These are phyloP conservation scores for Calyptomena viridis DNA, from an alignment of 2,113 vertebrate genomes.

Conservation along the genomic window DNA sequence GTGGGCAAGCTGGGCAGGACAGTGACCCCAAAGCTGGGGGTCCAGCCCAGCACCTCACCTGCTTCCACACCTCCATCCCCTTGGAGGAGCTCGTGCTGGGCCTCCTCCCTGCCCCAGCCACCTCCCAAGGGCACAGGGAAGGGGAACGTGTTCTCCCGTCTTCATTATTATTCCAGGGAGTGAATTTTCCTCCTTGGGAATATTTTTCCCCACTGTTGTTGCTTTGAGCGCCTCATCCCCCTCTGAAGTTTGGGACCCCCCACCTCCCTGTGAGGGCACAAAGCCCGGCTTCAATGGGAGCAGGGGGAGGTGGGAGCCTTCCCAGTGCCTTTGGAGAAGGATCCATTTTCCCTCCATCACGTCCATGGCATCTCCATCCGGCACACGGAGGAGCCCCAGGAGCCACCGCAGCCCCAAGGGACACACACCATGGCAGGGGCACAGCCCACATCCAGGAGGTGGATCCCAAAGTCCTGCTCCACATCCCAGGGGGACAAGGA, in stretches of 20 bases:
- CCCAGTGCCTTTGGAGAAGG: not conserved
- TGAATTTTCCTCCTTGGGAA: not conserved
- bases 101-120: fast-evolving
- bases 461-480: not conserved
- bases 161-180: not conserved
- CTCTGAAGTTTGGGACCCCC: not conserved
- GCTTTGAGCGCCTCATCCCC: not conserved
- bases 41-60: not conserved
- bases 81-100: fast-evolving
- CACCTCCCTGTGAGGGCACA: fast-evolving
- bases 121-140: not conserved
- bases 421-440: fast-evolving
- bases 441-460: not conserved
- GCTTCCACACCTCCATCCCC: not conserved
- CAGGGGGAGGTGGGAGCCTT: not conserved
- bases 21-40: not conserved
- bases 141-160: fast-evolving
- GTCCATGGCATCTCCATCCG: not conserved
- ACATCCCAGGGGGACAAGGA: fast-evolving
- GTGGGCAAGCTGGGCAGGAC: not conserved
- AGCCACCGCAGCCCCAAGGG: fast-evolving
- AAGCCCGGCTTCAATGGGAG: not conserved
- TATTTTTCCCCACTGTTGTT: not conserved
- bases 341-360: not conserved
- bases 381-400: not conserved